Evolutionary conservation across 2,113 vertebrate genomes (phyloP).

Genomic region (Echinops telfairi): DNA sequence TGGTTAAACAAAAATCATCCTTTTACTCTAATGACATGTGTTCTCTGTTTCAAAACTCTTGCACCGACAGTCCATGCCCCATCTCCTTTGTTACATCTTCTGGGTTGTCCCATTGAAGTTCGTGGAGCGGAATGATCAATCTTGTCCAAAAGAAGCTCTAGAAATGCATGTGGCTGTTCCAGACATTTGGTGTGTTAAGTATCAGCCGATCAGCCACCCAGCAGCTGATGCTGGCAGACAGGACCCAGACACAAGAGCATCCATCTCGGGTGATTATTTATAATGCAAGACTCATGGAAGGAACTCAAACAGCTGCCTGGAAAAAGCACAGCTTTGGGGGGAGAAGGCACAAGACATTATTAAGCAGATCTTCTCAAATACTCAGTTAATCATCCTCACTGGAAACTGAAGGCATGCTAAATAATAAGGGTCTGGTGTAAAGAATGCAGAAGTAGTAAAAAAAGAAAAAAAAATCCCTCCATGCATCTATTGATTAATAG

Average conservation of each 20-base stretch:
- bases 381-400: neutral
- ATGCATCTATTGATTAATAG: neutral
- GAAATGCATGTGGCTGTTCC: neutral
- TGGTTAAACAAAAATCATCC: neutral
- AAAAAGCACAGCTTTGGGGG: neutral
- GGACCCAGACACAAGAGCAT: neutral
- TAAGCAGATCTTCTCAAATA: neutral
- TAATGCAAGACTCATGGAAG: neutral
- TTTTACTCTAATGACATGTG: neutral
- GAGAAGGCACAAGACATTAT: neutral
- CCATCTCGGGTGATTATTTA: constrained; percentile 17
- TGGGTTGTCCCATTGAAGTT: neutral
- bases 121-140: constrained; percentile 3
- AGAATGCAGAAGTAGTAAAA: neutral
- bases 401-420: neutral
- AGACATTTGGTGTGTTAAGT: constrained; percentile 49
- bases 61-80: neutral
- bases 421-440: neutral
- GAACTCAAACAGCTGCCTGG: neutral
- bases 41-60: neutral
- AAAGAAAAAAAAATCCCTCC: neutral
- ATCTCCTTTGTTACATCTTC: neutral
- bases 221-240: constrained; percentile 33
- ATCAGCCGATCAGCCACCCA: neutral
- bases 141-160: neutral